Evolutionary conservation across 1,140 invertebrate genomes (phyloP), one percentile per base, ranked within the genome.

Genomic region (Atta colombica): DNA sequence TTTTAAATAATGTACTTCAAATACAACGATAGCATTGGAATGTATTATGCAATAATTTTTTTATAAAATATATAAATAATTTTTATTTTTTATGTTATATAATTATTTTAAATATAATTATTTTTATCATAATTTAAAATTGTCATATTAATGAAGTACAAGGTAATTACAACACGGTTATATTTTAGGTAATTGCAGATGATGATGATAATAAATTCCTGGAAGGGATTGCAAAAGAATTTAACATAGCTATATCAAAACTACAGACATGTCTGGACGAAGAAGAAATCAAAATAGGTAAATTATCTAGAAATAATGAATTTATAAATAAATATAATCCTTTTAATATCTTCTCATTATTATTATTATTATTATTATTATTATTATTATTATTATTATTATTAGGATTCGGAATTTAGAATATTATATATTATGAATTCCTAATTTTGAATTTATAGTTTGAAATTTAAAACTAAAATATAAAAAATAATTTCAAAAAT

Each of bases 131-230:
- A 39, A 39, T 39, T 39, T 39, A 39, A 39, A 6, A 39, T 39
- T 39, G 6, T 8, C 49, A 35, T 16, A 55, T 53, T 53, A 75
- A 51, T 14, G 25, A n/a, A 16, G 2, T 31, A 55, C 35, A 7
- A 7, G 6, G 7, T 60, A 58, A 71, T 45, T 31, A 21, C 21
- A 21, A 21, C 21, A 71, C 60, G 8, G 16, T 8, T 45, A 10
- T 72, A 51, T 58, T 58, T 68, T n/a, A 86, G 75, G 39, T 21
- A 51, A 51, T 68, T 25, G 84, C 84, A 31, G 5, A 77, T 31
- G 21, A 86, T 14, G 21, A 86, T 14, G 0, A 35, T 31, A 3
- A 31, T 31, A 31, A 31, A 0, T 0, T 0, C 5, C 0, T n/a
- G n/a, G 3, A 71, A 5, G 0, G 60, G 0, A 3, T 25, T 0